Evolutionary conservation across 2,113 vertebrate genomes (phyloP), one percentile per base, ranked within the genome.

Genomic region (Cephalopterus ornatus): DNA sequence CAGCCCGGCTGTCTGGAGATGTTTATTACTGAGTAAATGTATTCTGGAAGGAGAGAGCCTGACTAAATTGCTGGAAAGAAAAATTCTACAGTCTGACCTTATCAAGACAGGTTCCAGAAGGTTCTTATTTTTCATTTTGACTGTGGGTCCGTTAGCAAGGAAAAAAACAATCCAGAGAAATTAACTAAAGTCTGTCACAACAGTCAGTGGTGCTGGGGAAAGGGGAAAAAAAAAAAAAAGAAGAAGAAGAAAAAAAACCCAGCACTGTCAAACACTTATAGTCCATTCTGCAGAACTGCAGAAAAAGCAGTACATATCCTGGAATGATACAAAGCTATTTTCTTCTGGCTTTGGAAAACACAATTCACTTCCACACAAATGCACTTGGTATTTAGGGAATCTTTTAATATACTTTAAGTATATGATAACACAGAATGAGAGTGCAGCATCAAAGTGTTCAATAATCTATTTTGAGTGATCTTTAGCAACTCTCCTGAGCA

Each of bases 61-160:
- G 88, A 76, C 79, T 94, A 93, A 96, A 95, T 95, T 92, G 88
- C 72, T 93, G 58, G 81, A 93, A 89, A 95, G 93, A 94, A 91
- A 93, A 96, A 97, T 85, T 92, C 92, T 94, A 55, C 94, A 26
- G 53, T 82, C 77, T 97, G 96, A 95, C 93, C 96, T 96, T 97
- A 96, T 94, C 88, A 96, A 96, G 91, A 66, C 61, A 93, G 46
- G 61, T 88, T 95, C 81, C 93, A 89, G 95, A 95, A 97, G 91
- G 85, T 96, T 96, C 90, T 88, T 96, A 90, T 96, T 96, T 96
- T 95, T 96, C 92, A 92, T 95, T 94, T 92, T 92, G 80, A 89
- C 85, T 96, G 66, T 0, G 2, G 58, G 53, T 77, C 30, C 1
- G 37, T 86, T 91, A 80, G 77, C 18, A 62, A 85, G 81, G 44